Conservation (phyloP, 2,888 invertebrate genomes). For the Adelognathus sp. region DNA sequence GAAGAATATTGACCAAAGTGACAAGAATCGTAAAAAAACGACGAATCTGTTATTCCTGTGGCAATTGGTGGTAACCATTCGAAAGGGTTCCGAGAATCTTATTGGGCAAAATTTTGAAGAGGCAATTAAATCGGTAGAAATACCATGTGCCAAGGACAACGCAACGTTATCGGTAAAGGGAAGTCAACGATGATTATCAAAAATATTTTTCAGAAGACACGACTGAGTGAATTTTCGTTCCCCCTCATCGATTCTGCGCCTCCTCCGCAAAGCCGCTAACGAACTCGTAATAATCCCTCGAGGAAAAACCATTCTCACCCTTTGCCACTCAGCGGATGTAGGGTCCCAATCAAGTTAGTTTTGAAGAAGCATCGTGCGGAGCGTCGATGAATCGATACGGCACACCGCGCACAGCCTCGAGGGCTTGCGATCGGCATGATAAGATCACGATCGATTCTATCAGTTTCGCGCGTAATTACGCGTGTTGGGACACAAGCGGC, state of each 20-base stretch:
- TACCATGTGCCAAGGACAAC: no score
- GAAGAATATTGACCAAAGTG: no score
- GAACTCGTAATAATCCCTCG: conserved; percentile 43
- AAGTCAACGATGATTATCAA: conserved; percentile 17
- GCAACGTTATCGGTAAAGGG: neutral
- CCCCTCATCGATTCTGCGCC: neutral
- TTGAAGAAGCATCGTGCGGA: conserved; percentile 62
- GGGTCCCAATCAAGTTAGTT: conserved; percentile 65
- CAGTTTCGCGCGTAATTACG: conserved; percentile 80
- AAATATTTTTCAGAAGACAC: neutral
- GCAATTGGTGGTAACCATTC: neutral
- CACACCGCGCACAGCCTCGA: conserved; percentile 72
- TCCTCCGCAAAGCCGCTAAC: conserved; percentile 27
- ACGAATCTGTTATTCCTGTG: neutral
- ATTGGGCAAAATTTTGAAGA: neutral
- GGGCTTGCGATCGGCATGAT: conserved; percentile 77
- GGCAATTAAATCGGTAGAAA: neutral
- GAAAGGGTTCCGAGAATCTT: neutral
- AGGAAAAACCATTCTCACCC: conserved; percentile 61
- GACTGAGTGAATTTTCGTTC: conserved; percentile 11
- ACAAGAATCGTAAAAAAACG: neutral
- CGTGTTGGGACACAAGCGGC: conserved; percentile 75
- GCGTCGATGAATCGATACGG: conserved; percentile 77
- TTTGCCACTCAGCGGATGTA: conserved; percentile 12
- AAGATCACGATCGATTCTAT: conserved; percentile 76